These are phyloP conservation scores for Tokudaia muenninki DNA, from an alignment of 2,797 vertebrate genomes.

Conservation along the genomic window DNA sequence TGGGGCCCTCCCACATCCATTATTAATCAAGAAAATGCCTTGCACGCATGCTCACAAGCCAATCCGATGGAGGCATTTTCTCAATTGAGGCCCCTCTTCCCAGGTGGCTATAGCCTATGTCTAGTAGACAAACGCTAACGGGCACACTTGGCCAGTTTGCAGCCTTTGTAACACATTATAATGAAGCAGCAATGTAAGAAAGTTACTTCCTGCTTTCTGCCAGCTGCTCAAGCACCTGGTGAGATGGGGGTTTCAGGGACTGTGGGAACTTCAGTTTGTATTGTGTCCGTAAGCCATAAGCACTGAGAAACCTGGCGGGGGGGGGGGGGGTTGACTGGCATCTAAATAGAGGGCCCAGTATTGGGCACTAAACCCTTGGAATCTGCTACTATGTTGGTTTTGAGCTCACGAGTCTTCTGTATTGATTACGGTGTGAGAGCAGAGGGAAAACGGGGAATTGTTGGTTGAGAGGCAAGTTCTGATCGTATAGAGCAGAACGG, in stretches of 20 bases:
- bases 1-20: not conserved
- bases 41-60: not conserved
- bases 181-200: not conserved
- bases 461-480: not conserved
- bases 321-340: not conserved
- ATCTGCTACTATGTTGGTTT: not conserved
- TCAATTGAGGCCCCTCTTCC: not conserved
- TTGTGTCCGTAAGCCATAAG: not conserved
- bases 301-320: not conserved
- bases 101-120: too few species aligned
- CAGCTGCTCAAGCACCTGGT: not conserved
- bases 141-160: not conserved
- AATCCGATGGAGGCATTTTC: not conserved
- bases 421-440: not conserved
- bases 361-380: not conserved
- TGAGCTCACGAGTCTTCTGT: not conserved
- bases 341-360: not conserved
- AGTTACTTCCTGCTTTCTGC: not conserved
- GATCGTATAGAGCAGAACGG: not conserved
- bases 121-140: not conserved
- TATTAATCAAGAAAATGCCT: not conserved
- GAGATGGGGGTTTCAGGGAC: not conserved
- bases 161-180: not conserved
- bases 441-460: not conserved
- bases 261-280: not conserved